Percentiles rank a stretch among this genome's conserved stretches.
These are phyloP conservation scores for Colossoma macropomum DNA, from an alignment of 2,113 vertebrate genomes.

Conservation along the genomic window DNA sequence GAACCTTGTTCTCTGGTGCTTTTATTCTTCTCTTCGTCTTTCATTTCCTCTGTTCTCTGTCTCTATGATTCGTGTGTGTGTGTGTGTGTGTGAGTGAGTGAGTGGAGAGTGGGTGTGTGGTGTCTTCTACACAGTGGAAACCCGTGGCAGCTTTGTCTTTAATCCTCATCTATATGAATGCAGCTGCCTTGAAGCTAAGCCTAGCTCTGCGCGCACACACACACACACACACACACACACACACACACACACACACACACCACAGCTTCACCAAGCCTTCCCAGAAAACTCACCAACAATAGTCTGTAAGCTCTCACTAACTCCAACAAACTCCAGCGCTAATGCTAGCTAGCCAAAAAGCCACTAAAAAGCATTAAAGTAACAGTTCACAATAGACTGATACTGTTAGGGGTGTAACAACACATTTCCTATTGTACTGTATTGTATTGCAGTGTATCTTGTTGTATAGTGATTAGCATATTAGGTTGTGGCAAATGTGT, in stretches of 20 bases:
- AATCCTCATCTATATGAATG: slow-evolving; percentile 48
- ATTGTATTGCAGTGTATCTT: no score
- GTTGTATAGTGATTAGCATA: no score
- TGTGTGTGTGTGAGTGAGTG: slow-evolving; percentile 38
- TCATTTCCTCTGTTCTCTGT: slow-evolving; percentile 29
- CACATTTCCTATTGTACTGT: no score
- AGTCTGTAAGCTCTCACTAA: background rate
- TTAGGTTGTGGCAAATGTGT: no score
- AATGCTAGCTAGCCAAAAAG: no score
- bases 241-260: background rate
- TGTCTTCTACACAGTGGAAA: background rate
- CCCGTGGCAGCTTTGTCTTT: slow-evolving; percentile 46
- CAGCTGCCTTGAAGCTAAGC: slow-evolving; percentile 25
- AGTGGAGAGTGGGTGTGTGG: slow-evolving; percentile 3
- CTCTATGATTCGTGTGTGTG: slow-evolving; percentile 17
- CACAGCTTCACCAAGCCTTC: background rate
- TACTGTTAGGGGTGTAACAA: no score
- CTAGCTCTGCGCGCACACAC: background rate
- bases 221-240: background rate
- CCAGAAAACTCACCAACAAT: background rate
- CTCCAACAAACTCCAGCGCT: background rate
- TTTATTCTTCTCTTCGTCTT: slow-evolving; percentile 31
- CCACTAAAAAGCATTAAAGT: no score
- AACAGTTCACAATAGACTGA: no score
- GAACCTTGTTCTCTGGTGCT: slow-evolving; percentile 11